phyloP scores from a whole-genome alignment of 2,113 vertebrate genomes.

The Spheniscus mendiculus region DNA sequence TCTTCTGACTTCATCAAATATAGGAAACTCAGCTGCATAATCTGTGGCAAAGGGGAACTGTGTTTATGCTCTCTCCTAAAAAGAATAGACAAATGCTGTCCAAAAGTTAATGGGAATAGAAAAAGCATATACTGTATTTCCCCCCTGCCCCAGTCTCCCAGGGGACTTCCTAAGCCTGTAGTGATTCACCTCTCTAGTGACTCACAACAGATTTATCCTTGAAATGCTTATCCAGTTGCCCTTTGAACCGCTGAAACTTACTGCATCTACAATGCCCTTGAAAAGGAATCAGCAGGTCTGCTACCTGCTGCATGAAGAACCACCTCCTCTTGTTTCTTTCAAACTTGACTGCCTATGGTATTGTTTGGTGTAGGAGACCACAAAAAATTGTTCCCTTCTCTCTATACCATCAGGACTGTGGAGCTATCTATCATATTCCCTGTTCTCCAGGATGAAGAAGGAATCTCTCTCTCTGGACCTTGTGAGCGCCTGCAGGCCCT shows the following conservation, averaged over 20 bases:
- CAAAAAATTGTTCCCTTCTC: background rate
- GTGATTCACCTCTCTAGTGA: background rate
- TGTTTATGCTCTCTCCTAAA: background rate
- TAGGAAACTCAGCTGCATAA: background rate
- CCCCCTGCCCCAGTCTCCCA: background rate
- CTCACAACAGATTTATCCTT: background rate
- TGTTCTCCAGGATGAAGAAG: background rate
- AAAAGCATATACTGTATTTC: background rate
- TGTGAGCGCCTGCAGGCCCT: accelerated
- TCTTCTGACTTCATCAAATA: background rate
- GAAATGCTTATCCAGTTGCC: background rate
- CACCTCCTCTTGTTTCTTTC: background rate
- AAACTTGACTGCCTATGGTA: background rate
- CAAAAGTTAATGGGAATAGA: background rate
- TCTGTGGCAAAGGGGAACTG: background rate
- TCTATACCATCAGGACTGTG: background rate
- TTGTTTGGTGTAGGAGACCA: background rate
- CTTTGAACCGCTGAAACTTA: background rate
- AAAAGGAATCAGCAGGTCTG: background rate
- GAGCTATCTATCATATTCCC: background rate
- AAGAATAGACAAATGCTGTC: background rate
- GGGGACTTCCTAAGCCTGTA: background rate
- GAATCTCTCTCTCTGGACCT: background rate
- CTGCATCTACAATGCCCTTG: background rate
- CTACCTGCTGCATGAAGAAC: background rate